These are phyloP conservation scores for Danio kyathit DNA, from an alignment of 2,797 vertebrate genomes.

Conservation along the genomic window DNA sequence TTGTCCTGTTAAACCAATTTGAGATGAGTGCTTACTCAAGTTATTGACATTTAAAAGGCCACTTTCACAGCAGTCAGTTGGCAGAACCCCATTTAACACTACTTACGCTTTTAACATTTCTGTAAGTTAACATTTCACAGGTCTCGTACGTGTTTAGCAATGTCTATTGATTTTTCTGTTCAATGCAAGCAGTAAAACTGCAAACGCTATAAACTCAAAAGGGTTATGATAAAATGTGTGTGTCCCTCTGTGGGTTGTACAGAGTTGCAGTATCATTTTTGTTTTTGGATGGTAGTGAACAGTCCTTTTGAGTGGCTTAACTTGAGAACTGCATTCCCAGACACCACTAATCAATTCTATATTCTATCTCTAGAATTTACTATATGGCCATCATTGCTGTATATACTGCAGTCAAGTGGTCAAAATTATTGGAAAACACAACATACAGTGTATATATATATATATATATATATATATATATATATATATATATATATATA, in stretches of 20 bases:
- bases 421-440: too few relatives aligned
- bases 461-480: too few relatives aligned
- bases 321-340: not conserved
- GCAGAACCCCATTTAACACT: slow-evolving; percentile 6
- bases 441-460: too few relatives aligned
- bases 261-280: not conserved
- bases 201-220: not conserved
- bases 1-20: slow-evolving; percentile 26
- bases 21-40: slow-evolving; percentile 30
- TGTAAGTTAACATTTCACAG: slow-evolving; percentile 10
- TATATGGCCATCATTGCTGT: too few relatives aligned
- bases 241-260: not conserved
- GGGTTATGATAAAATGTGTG: not conserved
- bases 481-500: too few relatives aligned
- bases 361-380: too few relatives aligned
- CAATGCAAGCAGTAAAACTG: not conserved
- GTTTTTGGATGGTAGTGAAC: not conserved
- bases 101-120: slow-evolving; percentile 6
- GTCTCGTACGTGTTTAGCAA: not conserved
- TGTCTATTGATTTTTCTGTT: not conserved
- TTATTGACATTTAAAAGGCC: slow-evolving; percentile 48
- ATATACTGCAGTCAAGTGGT: too few relatives aligned
- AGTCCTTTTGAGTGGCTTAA: not conserved
- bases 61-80: slow-evolving; percentile 4
- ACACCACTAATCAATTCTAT: too few relatives aligned